Evolutionary conservation across 2,797 vertebrate genomes (phyloP), one percentile per base, ranked within the genome.

Genomic region (Helarctos malayanus): DNA sequence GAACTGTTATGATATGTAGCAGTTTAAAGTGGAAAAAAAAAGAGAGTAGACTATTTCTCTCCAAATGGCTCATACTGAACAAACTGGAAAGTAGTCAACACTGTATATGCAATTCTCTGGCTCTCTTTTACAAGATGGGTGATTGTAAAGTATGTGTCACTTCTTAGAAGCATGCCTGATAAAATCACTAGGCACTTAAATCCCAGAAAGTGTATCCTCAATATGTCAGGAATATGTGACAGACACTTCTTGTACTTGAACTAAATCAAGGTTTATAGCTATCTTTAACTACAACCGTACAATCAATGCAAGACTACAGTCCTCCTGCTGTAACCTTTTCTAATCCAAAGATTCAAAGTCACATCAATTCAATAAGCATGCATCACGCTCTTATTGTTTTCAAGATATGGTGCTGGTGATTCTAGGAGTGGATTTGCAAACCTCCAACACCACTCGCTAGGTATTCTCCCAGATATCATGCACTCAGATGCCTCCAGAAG

Each of bases 171-270:
- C 13, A 25, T 54, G 12, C 65, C 52, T 79, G 27, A 52, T 95
- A 65, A 89, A 93, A 94, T 93, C 79, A 79, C 13, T 25, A 27
- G 11, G 12, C n/a, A 41, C 16, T 96, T 80, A 76, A 73, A 81
- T 94, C n/a, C 19, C 73, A 95, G 61, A 89, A 97, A 84, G 15
- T n/a, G 0, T 52, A 86, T 88, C 91, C 25, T 91, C 54, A 81
- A 49, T 32, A 79, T 85, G 23, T 95, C 15, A 57, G 29, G n/a
- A 90, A 56, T 38, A 82, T 78, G 15, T 69, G 69, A 83, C 41
- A 85, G 52, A 56, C 71, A 27, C 47, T 76, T 47, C 38, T 49
- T 75, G 23, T 94, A 59, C n/a, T 92, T 76, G 57, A 86, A 68
- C 52, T 71, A 94, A 94, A 90, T 82, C 90, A 63, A 91, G 59